These are phyloP conservation scores for Caenorhabditis sp. DNA, from an alignment of 2,888 invertebrate species.

Conservation along the genomic window DNA sequence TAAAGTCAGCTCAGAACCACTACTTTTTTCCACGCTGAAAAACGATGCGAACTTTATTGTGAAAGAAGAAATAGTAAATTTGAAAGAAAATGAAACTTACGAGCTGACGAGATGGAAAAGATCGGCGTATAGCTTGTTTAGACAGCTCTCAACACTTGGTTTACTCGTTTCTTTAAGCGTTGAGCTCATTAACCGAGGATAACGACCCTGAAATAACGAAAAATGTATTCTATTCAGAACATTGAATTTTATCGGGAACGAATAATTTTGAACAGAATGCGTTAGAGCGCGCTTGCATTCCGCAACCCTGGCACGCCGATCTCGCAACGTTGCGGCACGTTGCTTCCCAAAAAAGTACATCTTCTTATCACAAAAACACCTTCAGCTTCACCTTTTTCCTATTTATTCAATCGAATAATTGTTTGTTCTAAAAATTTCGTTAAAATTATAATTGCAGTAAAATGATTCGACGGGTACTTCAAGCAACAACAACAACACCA, in stretches of 20 bases:
- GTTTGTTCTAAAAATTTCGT: no score
- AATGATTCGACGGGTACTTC: no score
- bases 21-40: constrained; percentile 63
- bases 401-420: no score
- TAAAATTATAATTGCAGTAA: no score
- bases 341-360: no score
- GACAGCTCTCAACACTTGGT: constrained; percentile 27
- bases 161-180: constrained; percentile 17
- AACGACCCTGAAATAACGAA: constrained; percentile 1
- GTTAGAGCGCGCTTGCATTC: constrained; percentile 14
- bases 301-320: constrained; percentile 4
- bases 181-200: constrained; percentile 40
- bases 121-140: constrained; percentile 59
- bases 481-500: no score
- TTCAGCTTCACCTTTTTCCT: no score
- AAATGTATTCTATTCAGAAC: background rate
- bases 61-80: background rate
- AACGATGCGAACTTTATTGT: background rate
- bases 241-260: no score
- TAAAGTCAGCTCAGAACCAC: constrained; percentile 57
- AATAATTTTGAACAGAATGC: constrained; percentile 13
- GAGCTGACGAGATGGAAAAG: constrained; percentile 56
- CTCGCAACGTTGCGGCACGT: background rate
- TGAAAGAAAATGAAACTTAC: constrained; percentile 44
- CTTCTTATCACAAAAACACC: no score